Evolutionary conservation across 2,113 vertebrate genomes (phyloP).

Genomic region (Gallinago media): DNA sequence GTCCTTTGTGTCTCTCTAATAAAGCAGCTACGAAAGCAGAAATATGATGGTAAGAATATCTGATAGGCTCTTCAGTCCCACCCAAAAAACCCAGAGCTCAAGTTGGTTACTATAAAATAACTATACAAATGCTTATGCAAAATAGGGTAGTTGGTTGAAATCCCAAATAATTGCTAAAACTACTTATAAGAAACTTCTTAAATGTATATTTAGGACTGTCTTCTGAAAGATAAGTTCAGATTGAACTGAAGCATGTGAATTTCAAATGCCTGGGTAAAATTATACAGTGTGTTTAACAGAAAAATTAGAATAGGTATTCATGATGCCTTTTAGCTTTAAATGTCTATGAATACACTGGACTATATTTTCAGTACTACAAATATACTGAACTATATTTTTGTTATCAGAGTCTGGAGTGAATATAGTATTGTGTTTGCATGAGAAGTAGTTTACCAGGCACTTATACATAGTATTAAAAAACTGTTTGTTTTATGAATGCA

Average conservation of each 20-base stretch:
- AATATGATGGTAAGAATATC: not conserved
- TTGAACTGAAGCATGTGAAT: not conserved
- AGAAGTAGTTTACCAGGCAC: not conserved
- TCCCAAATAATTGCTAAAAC: not conserved
- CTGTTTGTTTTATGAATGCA: not conserved
- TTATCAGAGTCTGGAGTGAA: not conserved
- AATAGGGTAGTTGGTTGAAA: not conserved
- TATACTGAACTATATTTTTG: not conserved
- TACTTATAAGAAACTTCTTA: not conserved
- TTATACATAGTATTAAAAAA: not conserved
- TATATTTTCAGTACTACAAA: not conserved
- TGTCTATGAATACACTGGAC: not conserved
- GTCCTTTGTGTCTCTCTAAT: not conserved
- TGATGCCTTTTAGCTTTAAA: not conserved
- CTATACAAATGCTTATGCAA: not conserved
- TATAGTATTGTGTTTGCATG: not conserved
- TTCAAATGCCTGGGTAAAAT: not conserved
- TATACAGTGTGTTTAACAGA: not conserved
- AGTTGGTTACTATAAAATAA: not conserved
- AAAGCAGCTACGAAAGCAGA: not conserved
- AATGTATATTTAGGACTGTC: not conserved
- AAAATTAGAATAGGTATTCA: not conserved
- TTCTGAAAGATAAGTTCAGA: not conserved
- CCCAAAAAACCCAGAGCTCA: not conserved
- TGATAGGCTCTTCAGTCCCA: not conserved